Percentiles rank a stretch among this genome's conserved stretches.
Conservation (phyloP, 2,888 invertebrate species). For the Troides oblongomaculatus region DNA sequence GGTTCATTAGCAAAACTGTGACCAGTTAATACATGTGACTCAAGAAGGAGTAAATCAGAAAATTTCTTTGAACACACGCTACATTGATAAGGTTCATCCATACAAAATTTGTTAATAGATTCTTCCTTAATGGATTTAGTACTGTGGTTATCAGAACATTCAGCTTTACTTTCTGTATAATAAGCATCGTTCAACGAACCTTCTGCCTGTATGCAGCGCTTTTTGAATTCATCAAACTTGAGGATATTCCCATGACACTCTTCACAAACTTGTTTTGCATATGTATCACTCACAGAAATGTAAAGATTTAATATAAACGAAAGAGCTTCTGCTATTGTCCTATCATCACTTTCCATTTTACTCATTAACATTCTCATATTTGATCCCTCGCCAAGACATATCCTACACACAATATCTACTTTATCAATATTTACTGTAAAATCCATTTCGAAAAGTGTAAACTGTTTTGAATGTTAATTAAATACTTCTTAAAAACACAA, state of each 20-base stretch:
- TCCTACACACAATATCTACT: conserved; percentile 53
- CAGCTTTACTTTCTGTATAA: conserved; percentile 28
- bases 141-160: not conserved
- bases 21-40: conserved; percentile 34
- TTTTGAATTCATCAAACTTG: conserved; percentile 59
- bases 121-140: conserved; percentile 20
- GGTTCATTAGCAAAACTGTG: conserved; percentile 23
- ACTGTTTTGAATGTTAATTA: conserved; percentile 6
- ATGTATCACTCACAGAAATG: conserved; percentile 48
- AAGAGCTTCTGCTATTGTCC: conserved; percentile 51
- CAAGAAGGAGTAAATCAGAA: conserved; percentile 31
- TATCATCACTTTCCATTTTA: conserved; percentile 46
- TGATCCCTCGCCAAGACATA: conserved; percentile 51
- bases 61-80: conserved; percentile 37
- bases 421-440: conserved; percentile 25
- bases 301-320: conserved; percentile 53
- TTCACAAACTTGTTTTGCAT: conserved; percentile 63
- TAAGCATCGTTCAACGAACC: conserved; percentile 48
- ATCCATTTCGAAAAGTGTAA: conserved; percentile 15
- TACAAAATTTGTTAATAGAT: conserved; percentile 20
- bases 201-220: conserved; percentile 59
- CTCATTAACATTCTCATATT: conserved; percentile 52
- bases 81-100: conserved; percentile 36
- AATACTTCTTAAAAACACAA: conserved; percentile 7
- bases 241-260: conserved; percentile 55